phyloP scores from a whole-genome alignment of 1,140 invertebrate species.

The Pogonomyrmex barbatus region DNA sequence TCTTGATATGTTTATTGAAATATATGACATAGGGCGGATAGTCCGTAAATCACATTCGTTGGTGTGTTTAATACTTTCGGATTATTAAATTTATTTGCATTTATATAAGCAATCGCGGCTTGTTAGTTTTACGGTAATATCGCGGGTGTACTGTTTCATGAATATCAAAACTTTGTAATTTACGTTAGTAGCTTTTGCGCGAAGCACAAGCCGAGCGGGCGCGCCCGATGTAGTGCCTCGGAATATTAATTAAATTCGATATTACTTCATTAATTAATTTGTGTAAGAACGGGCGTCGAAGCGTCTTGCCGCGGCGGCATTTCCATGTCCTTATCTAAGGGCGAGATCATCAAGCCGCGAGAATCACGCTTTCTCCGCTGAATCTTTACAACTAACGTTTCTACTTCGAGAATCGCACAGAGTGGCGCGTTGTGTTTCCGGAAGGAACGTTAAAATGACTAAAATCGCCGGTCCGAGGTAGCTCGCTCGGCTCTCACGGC shows the following conservation, averaged over 20 bases:
- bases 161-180: conserved; percentile 64
- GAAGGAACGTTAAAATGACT: conserved; percentile 6
- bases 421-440: not conserved
- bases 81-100: conserved; percentile 65
- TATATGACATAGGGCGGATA: conserved; percentile 1
- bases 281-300: conserved; percentile 53
- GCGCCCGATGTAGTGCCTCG: conserved; percentile 41
- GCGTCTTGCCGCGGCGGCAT: conserved; percentile 41
- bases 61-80: conserved; percentile 49
- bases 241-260: conserved; percentile 65
- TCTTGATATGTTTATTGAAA: conserved; percentile 37
- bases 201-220: conserved; percentile 12
- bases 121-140: conserved; percentile 62
- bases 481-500: conserved; percentile 13
- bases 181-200: conserved; percentile 62
- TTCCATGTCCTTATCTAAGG: conserved; percentile 46
- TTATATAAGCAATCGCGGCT: conserved; percentile 61
- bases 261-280: conserved; percentile 65
- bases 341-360: conserved; percentile 37
- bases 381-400: conserved; percentile 24
- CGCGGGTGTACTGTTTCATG: conserved; percentile 59
- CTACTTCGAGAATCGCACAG: conserved; percentile 2
- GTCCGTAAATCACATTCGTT: conserved; percentile 7
- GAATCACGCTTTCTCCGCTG: conserved; percentile 11
- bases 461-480: conserved; percentile 16